Conservation (phyloP, 2,797 vertebrate genomes). For the Manis pentadactyla region DNA sequence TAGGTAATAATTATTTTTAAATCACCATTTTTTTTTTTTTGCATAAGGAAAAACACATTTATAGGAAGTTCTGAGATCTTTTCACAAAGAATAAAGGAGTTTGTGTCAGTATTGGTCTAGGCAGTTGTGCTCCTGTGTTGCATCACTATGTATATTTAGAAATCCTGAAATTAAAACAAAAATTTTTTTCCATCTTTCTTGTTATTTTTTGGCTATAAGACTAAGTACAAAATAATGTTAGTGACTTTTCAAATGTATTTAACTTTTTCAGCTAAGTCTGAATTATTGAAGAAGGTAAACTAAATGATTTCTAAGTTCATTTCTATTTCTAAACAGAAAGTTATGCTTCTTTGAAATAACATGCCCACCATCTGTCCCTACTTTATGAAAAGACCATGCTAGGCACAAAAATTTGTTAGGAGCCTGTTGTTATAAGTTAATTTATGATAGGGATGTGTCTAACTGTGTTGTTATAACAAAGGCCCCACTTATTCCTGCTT, state of each 20-base stretch:
- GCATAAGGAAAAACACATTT: neutral
- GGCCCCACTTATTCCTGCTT: neutral
- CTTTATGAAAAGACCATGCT: neutral
- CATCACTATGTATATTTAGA: neutral
- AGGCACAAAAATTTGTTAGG: neutral
- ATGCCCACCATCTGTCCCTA: neutral
- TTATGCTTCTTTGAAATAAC: neutral
- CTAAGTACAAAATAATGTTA: conserved; percentile 38
- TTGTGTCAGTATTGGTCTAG: neutral
- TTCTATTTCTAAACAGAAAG: conserved; percentile 28
- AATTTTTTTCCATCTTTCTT: neutral
- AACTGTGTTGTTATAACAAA: neutral
- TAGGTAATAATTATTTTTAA: neutral
- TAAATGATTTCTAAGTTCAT: neutral
- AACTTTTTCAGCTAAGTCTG: neutral
- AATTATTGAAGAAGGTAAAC: neutral
- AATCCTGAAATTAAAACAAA: neutral
- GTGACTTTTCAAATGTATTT: neutral
- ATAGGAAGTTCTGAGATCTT: neutral
- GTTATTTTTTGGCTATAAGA: neutral
- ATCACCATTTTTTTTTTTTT: neutral
- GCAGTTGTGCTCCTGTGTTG: neutral
- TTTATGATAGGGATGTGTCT: neutral
- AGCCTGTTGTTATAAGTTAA: neutral
- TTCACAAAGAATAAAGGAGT: neutral